phyloP scores from a whole-genome alignment of 2,888 invertebrate species.

The Rutpela maculata region DNA sequence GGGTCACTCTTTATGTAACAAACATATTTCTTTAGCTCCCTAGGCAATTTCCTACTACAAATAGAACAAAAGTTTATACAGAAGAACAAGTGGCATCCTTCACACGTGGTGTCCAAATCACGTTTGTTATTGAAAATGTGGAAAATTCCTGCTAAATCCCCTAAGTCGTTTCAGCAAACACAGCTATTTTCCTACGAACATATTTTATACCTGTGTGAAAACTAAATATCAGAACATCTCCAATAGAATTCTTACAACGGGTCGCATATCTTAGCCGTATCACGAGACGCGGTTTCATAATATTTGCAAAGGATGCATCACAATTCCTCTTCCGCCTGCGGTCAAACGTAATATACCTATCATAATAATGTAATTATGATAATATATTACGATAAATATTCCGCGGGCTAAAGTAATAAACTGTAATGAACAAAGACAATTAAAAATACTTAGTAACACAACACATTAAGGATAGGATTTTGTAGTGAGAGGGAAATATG shows the following conservation, averaged over 20 bases:
- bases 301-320: background rate
- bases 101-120: constrained; percentile 41
- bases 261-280: background rate
- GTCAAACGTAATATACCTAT: background rate
- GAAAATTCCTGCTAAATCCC: constrained; percentile 46
- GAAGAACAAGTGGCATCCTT: constrained; percentile 43
- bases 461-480: too few relatives aligned
- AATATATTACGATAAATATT: too few relatives aligned
- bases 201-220: constrained; percentile 3
- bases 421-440: too few relatives aligned
- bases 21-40: too few relatives aligned
- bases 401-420: too few relatives aligned
- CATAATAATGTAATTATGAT: too few relatives aligned
- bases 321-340: background rate
- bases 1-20: too few relatives aligned
- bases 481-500: too few relatives aligned
- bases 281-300: background rate
- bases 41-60: background rate
- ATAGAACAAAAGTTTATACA: constrained; percentile 25
- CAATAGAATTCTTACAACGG: background rate
- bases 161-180: constrained; percentile 48
- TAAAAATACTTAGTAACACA: too few relatives aligned
- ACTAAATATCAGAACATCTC: constrained; percentile 20
- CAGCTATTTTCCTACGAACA: background rate
- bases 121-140: constrained; percentile 45